Conservation (phyloP, 2,113 vertebrate species). For the Oreochromis spilurus region DNA sequence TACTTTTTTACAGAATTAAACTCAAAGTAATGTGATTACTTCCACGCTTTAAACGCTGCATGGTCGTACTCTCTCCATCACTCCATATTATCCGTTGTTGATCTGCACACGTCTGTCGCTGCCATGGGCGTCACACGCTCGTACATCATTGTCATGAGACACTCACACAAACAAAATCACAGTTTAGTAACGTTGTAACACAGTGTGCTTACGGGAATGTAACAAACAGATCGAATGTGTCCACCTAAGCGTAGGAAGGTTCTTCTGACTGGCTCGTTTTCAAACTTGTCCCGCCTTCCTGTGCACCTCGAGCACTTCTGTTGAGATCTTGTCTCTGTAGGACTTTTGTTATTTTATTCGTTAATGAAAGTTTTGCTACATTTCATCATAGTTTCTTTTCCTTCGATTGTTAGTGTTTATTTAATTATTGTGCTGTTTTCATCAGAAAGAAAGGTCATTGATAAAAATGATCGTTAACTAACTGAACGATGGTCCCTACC, state of each 20-base stretch:
- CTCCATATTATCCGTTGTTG: background rate
- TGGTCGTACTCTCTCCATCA: too few relatives aligned
- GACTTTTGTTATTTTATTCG: background rate
- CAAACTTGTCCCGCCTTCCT: background rate
- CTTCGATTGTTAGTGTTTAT: background rate
- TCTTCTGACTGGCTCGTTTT: background rate
- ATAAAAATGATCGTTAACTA: background rate
- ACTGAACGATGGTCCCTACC: background rate
- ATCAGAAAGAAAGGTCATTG: background rate
- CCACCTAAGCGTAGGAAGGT: background rate
- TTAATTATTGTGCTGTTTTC: background rate
- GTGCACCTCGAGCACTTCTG: background rate
- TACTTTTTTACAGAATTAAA: accelerated
- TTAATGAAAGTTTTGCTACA: background rate
- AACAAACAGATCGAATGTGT: background rate
- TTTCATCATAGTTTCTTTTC: background rate
- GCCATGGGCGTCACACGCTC: too few relatives aligned
- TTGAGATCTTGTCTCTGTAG: accelerated
- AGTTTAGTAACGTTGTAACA: too few relatives aligned
- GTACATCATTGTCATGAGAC: too few relatives aligned
- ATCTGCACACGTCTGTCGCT: too few relatives aligned
- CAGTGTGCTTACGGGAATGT: background rate
- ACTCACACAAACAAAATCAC: too few relatives aligned
- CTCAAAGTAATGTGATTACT: too few relatives aligned
- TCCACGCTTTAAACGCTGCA: too few relatives aligned